Evolutionary conservation across 2,113 vertebrate species (phyloP).

Genomic region (Malurus alboscapulatus): DNA sequence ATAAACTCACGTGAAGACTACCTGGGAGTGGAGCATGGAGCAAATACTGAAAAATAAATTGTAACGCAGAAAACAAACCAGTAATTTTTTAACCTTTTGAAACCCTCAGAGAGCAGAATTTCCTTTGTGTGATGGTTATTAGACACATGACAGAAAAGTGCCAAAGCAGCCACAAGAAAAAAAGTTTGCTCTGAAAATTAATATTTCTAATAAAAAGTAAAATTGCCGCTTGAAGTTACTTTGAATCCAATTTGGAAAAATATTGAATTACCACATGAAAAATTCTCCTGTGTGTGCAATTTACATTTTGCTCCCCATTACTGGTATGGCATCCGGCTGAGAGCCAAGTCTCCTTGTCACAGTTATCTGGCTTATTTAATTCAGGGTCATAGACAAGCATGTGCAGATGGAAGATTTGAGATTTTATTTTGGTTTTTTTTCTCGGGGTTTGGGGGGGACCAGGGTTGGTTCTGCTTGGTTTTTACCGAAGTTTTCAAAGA

Average conservation of each 20-base stretch:
- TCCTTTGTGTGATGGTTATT: not conserved
- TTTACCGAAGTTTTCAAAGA: not conserved
- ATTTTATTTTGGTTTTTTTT: not conserved
- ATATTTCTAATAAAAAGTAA: not conserved
- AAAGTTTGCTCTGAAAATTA: not conserved
- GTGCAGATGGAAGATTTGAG: not conserved
- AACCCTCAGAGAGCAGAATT: not conserved
- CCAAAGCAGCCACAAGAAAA: not conserved
- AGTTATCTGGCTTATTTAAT: not conserved
- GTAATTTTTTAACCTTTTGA: not conserved
- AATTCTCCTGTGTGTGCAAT: fast-evolving
- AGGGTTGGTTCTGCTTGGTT: not conserved
- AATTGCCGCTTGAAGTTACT: not conserved
- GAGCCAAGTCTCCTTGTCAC: not conserved
- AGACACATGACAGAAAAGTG: not conserved
- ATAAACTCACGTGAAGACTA: not conserved
- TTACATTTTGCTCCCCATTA: not conserved
- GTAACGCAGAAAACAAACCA: not conserved
- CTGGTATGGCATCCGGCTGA: not conserved
- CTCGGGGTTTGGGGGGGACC: fast-evolving
- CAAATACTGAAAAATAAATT: not conserved
- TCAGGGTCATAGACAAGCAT: not conserved
- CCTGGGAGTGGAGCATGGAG: not conserved
- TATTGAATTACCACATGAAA: not conserved
- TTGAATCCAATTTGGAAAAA: not conserved